These are phyloP conservation scores for Aphidius colemani DNA, from an alignment of 2,888 invertebrate species.

Conservation along the genomic window DNA sequence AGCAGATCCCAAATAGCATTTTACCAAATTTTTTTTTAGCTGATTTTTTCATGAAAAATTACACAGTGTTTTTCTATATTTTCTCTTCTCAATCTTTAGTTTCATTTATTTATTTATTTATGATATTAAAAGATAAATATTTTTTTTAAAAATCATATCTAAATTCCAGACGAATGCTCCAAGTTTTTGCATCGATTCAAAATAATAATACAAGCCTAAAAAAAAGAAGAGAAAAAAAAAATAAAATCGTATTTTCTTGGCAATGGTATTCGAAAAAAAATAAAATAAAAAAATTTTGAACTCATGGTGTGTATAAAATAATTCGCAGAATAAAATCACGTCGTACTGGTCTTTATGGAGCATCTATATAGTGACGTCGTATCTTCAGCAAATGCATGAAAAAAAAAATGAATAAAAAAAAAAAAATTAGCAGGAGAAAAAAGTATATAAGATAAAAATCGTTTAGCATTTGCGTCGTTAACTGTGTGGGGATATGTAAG, in stretches of 20 bases:
- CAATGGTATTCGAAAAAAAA: too few relatives aligned
- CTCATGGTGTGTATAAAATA: background rate
- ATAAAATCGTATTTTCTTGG: too few relatives aligned
- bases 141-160: slow-evolving; percentile 18
- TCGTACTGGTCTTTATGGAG: background rate
- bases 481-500: slow-evolving; percentile 12
- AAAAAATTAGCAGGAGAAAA: too few relatives aligned
- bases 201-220: too few relatives aligned
- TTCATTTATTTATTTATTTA: background rate
- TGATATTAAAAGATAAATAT: background rate
- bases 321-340: slow-evolving; percentile 25
- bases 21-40: too few relatives aligned
- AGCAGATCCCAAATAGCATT: background rate
- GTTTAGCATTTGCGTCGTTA: slow-evolving; percentile 27
- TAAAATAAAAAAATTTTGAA: background rate
- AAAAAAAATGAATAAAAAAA: too few relatives aligned
- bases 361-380: slow-evolving; percentile 7
- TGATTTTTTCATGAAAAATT: too few relatives aligned
- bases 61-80: too few relatives aligned
- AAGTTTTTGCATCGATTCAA: too few relatives aligned
- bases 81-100: too few relatives aligned
- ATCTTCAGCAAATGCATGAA: background rate
- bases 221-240: too few relatives aligned
- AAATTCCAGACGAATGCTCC: slow-evolving; percentile 25
- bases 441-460: slow-evolving; percentile 3